Percentiles rank a stretch among this genome's conserved stretches.
phyloP scores from a whole-genome alignment of 2,113 vertebrate species.

The Heptranchias perlo region DNA sequence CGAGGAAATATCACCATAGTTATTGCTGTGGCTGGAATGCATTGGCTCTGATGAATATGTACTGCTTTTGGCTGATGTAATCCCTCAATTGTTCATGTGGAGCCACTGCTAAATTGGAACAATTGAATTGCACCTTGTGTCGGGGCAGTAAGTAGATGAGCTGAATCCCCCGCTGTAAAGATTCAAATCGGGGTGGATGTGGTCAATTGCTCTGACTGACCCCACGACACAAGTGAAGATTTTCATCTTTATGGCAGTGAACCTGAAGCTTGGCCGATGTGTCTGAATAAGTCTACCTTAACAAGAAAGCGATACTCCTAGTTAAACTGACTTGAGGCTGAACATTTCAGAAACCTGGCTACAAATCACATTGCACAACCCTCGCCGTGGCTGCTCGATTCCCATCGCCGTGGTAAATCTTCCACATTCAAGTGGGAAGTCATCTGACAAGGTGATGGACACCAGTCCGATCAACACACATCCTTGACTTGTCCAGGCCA shows the following conservation, averaged over 20 bases:
- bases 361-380: neutral
- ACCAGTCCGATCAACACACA: neutral
- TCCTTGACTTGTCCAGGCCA: neutral
- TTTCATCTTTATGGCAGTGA: neutral
- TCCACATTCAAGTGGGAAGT: neutral
- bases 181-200: too few species aligned
- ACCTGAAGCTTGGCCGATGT: neutral
- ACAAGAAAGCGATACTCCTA: neutral
- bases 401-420: neutral
- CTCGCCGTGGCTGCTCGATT: neutral
- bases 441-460: neutral
- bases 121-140: too few species aligned
- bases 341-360: neutral
- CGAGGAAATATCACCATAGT: too few species aligned
- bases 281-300: neutral
- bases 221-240: neutral
- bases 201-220: neutral
- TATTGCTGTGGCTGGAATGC: neutral
- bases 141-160: too few species aligned
- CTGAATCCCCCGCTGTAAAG: neutral
- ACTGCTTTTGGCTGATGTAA: too few species aligned
- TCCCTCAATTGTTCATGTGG: too few species aligned
- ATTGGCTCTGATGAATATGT: neutral
- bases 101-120: too few species aligned
- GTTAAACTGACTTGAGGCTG: neutral